These are phyloP conservation scores for Gambusia holbrooki DNA, from an alignment of 2,113 vertebrate species.

Conservation along the genomic window DNA sequence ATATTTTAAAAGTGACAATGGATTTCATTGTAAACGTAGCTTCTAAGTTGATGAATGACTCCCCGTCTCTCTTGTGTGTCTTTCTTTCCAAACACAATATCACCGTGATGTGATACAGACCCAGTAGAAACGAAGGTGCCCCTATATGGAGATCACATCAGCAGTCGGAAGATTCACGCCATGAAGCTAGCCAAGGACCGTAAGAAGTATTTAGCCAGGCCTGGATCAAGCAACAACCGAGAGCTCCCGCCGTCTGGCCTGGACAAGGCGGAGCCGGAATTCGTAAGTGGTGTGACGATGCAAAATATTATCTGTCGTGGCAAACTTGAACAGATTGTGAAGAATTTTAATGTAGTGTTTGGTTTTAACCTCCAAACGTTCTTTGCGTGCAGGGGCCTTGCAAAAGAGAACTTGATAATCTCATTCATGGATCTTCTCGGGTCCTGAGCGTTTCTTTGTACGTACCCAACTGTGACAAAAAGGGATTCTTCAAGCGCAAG, in stretches of 20 bases:
- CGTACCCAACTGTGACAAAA: slow-evolving; percentile 97
- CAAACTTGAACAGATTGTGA: background rate
- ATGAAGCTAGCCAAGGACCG: slow-evolving; percentile 85
- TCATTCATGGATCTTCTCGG: slow-evolving; percentile 86
- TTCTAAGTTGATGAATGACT: background rate
- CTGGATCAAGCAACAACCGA: slow-evolving; percentile 78
- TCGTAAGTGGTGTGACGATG: slow-evolving; percentile 77
- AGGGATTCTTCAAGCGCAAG: slow-evolving; percentile 98
- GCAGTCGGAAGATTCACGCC: slow-evolving; percentile 87
- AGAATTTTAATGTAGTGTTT: background rate
- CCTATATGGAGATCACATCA: slow-evolving; percentile 78
- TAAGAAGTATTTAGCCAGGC: slow-evolving; percentile 84
- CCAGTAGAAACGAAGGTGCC: slow-evolving; percentile 82
- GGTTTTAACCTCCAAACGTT: background rate
- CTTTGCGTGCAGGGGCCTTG: slow-evolving; percentile 87
- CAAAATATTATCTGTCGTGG: background rate
- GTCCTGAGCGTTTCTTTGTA: slow-evolving; percentile 90
- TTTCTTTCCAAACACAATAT: slow-evolving; percentile 67
- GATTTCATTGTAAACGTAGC: background rate
- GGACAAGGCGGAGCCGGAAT: slow-evolving; percentile 88
- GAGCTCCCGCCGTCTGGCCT: slow-evolving; percentile 81
- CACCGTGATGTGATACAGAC: slow-evolving; percentile 79
- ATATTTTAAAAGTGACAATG: background rate
- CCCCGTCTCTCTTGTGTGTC: slow-evolving; percentile 12
- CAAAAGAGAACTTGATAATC: slow-evolving; percentile 90